Conservation (phyloP, 1,140 invertebrate species). For the Diorhabda elongata region DNA sequence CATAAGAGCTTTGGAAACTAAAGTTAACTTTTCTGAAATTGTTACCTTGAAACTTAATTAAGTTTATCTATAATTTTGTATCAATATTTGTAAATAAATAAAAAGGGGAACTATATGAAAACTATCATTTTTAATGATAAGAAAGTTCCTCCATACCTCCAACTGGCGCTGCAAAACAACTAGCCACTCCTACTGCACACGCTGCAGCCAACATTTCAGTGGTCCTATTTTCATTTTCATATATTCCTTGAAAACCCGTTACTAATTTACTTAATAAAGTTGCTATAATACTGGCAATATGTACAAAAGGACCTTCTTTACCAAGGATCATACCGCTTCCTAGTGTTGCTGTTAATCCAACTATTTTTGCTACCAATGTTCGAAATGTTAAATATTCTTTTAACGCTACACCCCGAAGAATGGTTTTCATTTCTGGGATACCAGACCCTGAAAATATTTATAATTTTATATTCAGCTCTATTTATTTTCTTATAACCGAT, state of each 20-base stretch:
- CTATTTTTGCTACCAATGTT: constrained; percentile 90
- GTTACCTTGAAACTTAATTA: too few species aligned
- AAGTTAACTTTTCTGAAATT: too few species aligned
- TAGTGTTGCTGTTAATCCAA: constrained; percentile 90
- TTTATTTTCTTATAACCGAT: too few species aligned
- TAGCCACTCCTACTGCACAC: constrained; percentile 92
- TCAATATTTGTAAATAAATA: not conserved
- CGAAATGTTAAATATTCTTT: constrained; percentile 96
- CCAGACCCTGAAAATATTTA: constrained; percentile 71
- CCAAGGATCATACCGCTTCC: constrained; percentile 94
- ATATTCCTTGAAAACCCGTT: constrained; percentile 88
- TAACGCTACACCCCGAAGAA: constrained; percentile 89
- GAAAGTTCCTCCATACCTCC: constrained; percentile 53
- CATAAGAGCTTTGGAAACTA: too few species aligned
- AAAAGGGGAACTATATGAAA: not conserved
- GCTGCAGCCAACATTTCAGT: constrained; percentile 93
- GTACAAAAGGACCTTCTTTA: constrained; percentile 84
- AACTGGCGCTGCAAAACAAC: constrained; percentile 92
- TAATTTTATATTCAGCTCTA: too few species aligned
- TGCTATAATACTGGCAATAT: constrained; percentile 93
- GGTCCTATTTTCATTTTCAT: constrained; percentile 91
- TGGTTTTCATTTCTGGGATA: constrained; percentile 99
- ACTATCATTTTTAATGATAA: not conserved
- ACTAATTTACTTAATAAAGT: constrained; percentile 89
- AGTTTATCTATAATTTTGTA: too few species aligned